These are phyloP conservation scores for Tyrannus savana DNA, from an alignment of 2,113 vertebrate genomes.

Conservation along the genomic window DNA sequence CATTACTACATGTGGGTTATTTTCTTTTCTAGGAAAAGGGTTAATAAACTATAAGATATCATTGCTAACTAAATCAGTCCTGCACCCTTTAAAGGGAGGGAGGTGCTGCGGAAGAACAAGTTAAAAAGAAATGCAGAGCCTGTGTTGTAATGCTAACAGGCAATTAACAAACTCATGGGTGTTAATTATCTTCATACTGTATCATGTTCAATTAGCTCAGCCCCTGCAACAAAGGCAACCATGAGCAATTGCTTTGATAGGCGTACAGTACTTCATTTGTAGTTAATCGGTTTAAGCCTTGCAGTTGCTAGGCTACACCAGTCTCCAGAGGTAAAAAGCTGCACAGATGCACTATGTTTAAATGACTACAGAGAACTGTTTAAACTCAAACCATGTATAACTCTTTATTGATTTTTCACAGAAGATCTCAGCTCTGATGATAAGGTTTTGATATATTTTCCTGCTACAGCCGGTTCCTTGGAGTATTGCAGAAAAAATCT, in stretches of 20 bases:
- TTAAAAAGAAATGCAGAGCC: conserved; percentile 76
- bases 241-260: conserved; percentile 89
- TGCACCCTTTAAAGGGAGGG: conserved; percentile 67
- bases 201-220: conserved; percentile 90
- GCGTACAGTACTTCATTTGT: conserved; percentile 89
- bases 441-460: conserved; percentile 99
- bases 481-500: conserved; percentile 92
- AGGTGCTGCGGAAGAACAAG: conserved; percentile 73
- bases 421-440: conserved; percentile 97
- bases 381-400: conserved; percentile 99
- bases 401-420: conserved; percentile 99
- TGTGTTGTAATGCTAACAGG: conserved; percentile 87
- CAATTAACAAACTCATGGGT: conserved; percentile 91
- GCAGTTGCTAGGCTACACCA: conserved; percentile 88
- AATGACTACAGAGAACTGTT: conserved; percentile 98
- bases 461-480: conserved; percentile 89
- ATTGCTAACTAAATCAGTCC: conserved; percentile 70
- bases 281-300: conserved; percentile 92
- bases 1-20: conserved; percentile 37
- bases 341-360: conserved; percentile 94
- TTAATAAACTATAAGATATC: conserved; percentile 75
- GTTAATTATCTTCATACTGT: conserved; percentile 88
- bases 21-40: conserved; percentile 59
- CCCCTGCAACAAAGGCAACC: conserved; percentile 86
- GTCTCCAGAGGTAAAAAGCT: conserved; percentile 85